Evolutionary conservation across 2,888 invertebrate genomes (phyloP), one percentile per base, ranked within the genome.

Genomic region (Troides helena): DNA sequence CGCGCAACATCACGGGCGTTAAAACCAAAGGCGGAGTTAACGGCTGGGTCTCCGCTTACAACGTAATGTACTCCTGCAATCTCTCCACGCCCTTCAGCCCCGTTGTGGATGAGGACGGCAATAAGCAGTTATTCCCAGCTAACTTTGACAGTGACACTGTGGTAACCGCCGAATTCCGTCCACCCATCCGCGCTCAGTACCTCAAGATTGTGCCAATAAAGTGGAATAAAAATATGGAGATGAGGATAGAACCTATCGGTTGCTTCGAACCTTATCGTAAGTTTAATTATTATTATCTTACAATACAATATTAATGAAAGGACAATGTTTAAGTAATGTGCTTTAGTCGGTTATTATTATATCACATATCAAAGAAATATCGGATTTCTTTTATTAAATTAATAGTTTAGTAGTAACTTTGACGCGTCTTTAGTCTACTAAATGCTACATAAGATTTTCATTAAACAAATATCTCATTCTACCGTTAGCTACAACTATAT

Each of bases 41-140:
- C 60, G 95, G 95, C 23, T 97, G 96, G 96, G 96, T 97, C 1
- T 95, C 95, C 1, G 92, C 95, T 0, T 98, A 95, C 88, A 94
- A 94, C 77, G 91, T 98, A 0, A 87, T 94, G 77, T 97, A 97
- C 86, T 96, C 97, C 0, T 94, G 93, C 17, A 95, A 97, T 78
- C 94, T 95, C 0, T 86, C 90, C 36, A 93, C 93, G 1, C 97
- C 97, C 96, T 96, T 95, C 84, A 94, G 95, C 0, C 89, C 96
- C 0, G 77, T 95, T 5, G 93, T 95, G 72, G 83, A 88, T 0
- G 81, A 92, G 0, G 62, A 39, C 0, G 92, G 93, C 1, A 93
- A 94, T 21, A 86, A 87, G 75, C 89, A 93, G 86, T 80, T 94
- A 43, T 97, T 96, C 85, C 89, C 95, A 1, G 98, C 93, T 0